Conservation (phyloP, 37 sponge, comb jelly and placozoan genomes). For the Agelas oroides region DNA sequence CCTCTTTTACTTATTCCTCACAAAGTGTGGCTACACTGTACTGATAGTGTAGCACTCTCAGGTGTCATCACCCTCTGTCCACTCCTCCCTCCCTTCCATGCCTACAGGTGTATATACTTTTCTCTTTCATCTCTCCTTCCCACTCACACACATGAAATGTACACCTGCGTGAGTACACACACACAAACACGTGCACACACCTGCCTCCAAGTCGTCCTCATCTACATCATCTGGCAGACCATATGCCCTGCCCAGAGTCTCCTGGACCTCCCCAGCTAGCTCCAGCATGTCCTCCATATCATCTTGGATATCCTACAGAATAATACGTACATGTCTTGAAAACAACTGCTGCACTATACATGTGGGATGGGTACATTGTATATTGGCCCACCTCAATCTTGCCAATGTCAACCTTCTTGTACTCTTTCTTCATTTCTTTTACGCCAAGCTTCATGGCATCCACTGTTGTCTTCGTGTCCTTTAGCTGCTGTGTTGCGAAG, state of each 20-base stretch:
- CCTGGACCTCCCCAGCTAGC: slow-evolving; percentile 95
- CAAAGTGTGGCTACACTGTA: too few relatives aligned
- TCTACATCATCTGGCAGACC: slow-evolving; percentile 98
- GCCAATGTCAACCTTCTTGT: slow-evolving; percentile 96
- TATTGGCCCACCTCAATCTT: slow-evolving; percentile 97
- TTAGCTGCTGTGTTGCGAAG: slow-evolving; percentile 95
- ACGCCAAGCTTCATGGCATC: slow-evolving; percentile 99
- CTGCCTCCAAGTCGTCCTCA: slow-evolving; percentile 98
- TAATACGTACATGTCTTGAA: not conserved
- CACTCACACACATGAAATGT: too few relatives aligned
- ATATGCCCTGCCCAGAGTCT: slow-evolving; percentile 88
- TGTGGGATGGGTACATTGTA: not conserved
- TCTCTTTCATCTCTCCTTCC: too few relatives aligned
- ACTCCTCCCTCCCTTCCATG: not conserved
- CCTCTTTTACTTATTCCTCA: too few relatives aligned
- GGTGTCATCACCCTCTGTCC: too few relatives aligned
- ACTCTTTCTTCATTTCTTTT: slow-evolving; percentile 99
- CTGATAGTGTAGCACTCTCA: too few relatives aligned
- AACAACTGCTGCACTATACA: too few relatives aligned
- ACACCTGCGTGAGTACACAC: not conserved
- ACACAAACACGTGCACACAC: slow-evolving; percentile 31
- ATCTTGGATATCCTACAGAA: slow-evolving; percentile 91
- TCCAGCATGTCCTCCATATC: slow-evolving; percentile 99
- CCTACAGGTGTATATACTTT: too few relatives aligned
- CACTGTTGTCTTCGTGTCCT: slow-evolving; percentile 97